Base-by-base conservation (phyloP, 2,888 invertebrate genomes). In the Coenonympha glycerion region DNA sequence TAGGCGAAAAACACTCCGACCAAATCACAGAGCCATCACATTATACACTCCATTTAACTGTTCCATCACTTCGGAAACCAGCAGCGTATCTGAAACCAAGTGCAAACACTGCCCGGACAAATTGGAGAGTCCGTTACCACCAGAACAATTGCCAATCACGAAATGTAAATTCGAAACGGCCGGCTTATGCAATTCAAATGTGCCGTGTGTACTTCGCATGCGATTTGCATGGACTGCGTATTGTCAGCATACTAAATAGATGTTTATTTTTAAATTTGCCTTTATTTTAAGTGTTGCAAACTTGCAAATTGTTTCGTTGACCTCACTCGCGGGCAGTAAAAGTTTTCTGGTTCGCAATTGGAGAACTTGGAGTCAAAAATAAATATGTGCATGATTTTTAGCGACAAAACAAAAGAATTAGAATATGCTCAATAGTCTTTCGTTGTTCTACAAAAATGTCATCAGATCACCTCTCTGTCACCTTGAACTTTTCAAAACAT, bases 191-290 rank as follows among this genome's bases (percentile, higher is more conserved):
- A 55, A 57, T 64, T 60, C 58, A 62, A 57, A 64, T 64, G 59
- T 59, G 54, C 51, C 41, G 56, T 66, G 63, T 63, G 62, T 55
- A 60, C 61, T 67, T 68, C 66, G 66, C 67, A 66, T 72, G 68
- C 63, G 65, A 71, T 72, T 75, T 73, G 72, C 71, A 71, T 72
- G 66, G 63, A 64, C 57, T 60, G 57, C 63, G 63, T 67, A 69
- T 67, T 65, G 67, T 69, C 66, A 61, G 75, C 72, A 76, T 77
- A 74, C 69, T 69, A 76, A 79, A 65, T 64, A 64, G 59, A 63
- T 55, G 66, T 58, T 39, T 69, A 71, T 69, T 71, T 71, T 68
- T 65, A 65, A 65, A 64, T 63, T 66, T 57, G 54, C 58, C 54
- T 13, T 62, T 62, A 63, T 56, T 67, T 60, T 57, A 62, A 48